Percentiles rank a stretch among this genome's conserved stretches.
phyloP scores from a whole-genome alignment of 2,797 vertebrate species.

The Chloroceryle amazona region DNA sequence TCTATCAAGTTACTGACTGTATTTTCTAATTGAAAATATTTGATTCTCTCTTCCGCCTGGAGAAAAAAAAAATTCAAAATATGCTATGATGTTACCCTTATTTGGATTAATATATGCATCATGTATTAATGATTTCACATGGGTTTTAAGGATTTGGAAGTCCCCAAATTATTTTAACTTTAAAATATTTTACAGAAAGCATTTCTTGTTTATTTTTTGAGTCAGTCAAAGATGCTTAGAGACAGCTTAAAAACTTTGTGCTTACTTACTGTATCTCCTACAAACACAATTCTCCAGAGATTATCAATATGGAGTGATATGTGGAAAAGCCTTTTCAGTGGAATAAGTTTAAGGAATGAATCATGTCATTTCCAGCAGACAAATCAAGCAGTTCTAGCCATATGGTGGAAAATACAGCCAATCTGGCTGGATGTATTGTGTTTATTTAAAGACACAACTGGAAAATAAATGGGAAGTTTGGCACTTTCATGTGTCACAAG shows the following conservation, averaged over 20 bases:
- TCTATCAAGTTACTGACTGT: not conserved
- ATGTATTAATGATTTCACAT: not conserved
- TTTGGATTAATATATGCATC: not conserved
- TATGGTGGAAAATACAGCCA: constrained; percentile 57
- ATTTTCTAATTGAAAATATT: not conserved
- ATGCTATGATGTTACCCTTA: not conserved
- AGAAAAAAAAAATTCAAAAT: not conserved
- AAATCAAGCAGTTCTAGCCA: not conserved
- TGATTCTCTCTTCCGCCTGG: not conserved
- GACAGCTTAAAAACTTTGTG: not conserved
- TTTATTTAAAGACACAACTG: constrained; percentile 52
- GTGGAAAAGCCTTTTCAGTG: not conserved
- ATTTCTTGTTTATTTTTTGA: not conserved
- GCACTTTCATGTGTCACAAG: not conserved
- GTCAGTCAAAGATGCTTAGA: not conserved
- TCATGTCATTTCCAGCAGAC: constrained; percentile 31
- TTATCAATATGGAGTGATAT: not conserved
- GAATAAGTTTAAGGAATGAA: constrained; percentile 14
- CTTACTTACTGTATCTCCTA: not conserved
- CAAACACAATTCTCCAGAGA: not conserved
- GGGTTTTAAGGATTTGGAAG: not conserved
- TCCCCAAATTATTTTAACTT: not conserved
- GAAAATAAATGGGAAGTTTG: constrained; percentile 44
- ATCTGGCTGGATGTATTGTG: not conserved
- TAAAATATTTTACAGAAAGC: not conserved